Evolutionary conservation across 1,140 invertebrate species (phyloP).

Genomic region (Maconellicoccus hirsutus): DNA sequence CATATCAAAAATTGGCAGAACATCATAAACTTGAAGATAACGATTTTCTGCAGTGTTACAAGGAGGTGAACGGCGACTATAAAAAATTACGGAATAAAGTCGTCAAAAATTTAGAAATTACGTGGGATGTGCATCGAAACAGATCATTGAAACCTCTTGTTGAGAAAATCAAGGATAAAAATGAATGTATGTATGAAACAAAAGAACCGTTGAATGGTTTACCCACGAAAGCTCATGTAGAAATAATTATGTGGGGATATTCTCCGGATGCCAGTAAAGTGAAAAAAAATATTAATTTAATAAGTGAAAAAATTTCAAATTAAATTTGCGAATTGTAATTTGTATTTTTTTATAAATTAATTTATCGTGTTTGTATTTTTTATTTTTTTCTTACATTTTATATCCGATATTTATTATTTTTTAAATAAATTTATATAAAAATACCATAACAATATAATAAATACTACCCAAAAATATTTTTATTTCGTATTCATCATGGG

Average conservation of each 20-base stretch:
- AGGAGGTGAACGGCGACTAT: slow-evolving; percentile 33
- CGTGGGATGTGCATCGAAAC: slow-evolving; percentile 37
- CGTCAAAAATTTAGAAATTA: slow-evolving; percentile 31
- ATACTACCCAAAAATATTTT: no score
- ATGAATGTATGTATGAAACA: slow-evolving; percentile 33
- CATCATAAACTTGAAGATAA: slow-evolving; percentile 32
- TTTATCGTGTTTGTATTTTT: no score
- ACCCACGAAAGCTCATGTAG: slow-evolving; percentile 33
- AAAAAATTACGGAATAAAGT: slow-evolving; percentile 34
- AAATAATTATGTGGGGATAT: slow-evolving; percentile 37
- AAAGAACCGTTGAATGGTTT: slow-evolving; percentile 33
- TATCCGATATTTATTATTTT: no score
- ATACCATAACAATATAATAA: no score
- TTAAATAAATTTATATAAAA: no score
- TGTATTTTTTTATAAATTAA: no score
- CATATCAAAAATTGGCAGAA: slow-evolving; percentile 33
- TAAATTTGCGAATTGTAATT: no score
- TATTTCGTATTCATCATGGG: no score
- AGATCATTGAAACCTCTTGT: slow-evolving; percentile 30
- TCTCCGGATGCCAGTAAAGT: slow-evolving; percentile 34
- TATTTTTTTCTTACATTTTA: no score
- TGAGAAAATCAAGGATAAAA: slow-evolving; percentile 30
- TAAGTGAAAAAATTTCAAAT: slow-evolving; percentile 29
- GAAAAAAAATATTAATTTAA: slow-evolving; percentile 33
- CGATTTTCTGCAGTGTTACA: slow-evolving; percentile 33